Evolutionary conservation across 2,888 invertebrate species (phyloP), one percentile per base, ranked within the genome.

Genomic region (Temnothorax rugatulus): DNA sequence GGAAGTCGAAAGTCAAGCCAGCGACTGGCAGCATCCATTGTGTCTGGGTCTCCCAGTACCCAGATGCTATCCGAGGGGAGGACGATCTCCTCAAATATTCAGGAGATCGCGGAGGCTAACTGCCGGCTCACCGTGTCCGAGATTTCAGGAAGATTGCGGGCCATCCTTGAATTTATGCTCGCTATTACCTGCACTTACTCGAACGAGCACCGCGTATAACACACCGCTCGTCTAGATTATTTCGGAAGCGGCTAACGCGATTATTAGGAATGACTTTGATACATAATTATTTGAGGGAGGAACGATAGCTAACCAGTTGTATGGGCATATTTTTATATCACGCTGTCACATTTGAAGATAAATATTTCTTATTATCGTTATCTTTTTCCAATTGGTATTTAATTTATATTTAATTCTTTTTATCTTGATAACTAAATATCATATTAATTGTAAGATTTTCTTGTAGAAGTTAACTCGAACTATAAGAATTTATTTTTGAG

Each of bases 81-180:
- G 91, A 90, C 91, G 90, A 89, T 91, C 91, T 91, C 91, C 87
- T 94, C 92, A 95, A 95, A 94, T 94, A 94, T 94, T 94, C 94
- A 94, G 90, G 87, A 93, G 94, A 93, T 94, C 91, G 93, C 93
- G 92, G 92, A 92, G 93, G 93, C 94, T 94, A 94, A 94, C 93
- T 94, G 93, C 93, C 92, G 92, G 92, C 91, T 89, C 87, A 87
- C 87, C 85, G 90, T 90, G 91, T 91, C 93, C 92, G 94, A 93
- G 94, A 95, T 95, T 94, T 94, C 92, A 90, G 91, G 92, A 93
- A 94, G 94, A 94, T 94, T 94, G 93, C 93, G 92, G 92, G 82
- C 91, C 84, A 88, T 76, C 86, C 91, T 87, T 74, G 89, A 92
- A 92, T 92, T 93, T 91, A 91, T 91, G 89, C 86, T 88, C 84